These are phyloP conservation scores for Oreotrochilus melanogaster DNA, from an alignment of 2,113 vertebrate species.

Conservation along the genomic window DNA sequence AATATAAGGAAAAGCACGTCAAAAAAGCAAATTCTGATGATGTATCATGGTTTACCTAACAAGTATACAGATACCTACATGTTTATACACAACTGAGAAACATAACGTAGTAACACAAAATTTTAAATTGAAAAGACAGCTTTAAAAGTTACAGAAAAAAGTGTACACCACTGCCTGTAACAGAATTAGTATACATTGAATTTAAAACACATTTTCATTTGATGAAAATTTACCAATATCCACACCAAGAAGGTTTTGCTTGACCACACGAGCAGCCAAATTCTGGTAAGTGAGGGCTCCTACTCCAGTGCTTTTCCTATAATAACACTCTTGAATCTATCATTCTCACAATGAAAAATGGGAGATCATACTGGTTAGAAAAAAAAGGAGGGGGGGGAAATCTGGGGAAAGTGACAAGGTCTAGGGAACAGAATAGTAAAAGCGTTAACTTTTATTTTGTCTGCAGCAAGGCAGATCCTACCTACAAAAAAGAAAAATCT, in stretches of 20 bases:
- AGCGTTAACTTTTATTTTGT: conserved; percentile 15
- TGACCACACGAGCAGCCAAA: neutral
- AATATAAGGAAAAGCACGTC: neutral
- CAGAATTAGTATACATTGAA: neutral
- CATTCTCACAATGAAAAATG: conserved; percentile 35
- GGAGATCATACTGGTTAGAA: conserved; percentile 19
- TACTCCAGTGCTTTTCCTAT: neutral
- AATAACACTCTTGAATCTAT: conserved; percentile 4
- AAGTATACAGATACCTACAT: neutral
- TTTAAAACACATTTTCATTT: neutral
- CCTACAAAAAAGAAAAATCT: conserved; percentile 7
- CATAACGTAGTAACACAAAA: neutral
- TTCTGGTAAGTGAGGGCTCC: neutral
- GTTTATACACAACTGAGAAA: neutral
- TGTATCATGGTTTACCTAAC: neutral
- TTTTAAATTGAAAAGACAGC: neutral
- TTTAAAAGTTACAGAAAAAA: neutral
- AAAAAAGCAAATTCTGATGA: neutral
- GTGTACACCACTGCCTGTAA: neutral
- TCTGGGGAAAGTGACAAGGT: neutral
- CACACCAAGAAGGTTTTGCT: neutral
- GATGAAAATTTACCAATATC: neutral
- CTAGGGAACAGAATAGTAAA: conserved; percentile 2
- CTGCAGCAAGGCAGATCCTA: neutral
- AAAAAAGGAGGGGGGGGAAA: neutral